These are phyloP conservation scores for Fratercula arctica DNA, from an alignment of 2,797 vertebrate genomes.

Conservation along the genomic window DNA sequence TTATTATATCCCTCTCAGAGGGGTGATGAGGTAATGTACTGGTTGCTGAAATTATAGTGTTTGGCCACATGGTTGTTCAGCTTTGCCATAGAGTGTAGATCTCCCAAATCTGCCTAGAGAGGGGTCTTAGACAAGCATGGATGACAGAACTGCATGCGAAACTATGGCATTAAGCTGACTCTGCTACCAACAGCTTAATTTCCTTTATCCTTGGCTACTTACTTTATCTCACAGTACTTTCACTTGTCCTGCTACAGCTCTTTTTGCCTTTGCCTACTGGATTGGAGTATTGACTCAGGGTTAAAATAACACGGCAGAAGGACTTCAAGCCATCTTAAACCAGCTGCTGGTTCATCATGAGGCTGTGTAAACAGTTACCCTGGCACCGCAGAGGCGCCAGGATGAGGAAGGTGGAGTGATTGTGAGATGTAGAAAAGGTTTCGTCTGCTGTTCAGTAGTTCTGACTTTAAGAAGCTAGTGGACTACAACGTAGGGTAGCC, in stretches of 20 bases:
- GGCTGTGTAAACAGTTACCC: slow-evolving; percentile 48
- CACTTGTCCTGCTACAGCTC: background rate
- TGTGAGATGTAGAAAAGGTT: background rate
- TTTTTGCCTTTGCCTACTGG: background rate
- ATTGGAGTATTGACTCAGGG: background rate
- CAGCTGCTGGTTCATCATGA: background rate
- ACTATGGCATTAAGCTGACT: background rate
- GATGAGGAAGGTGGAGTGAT: background rate
- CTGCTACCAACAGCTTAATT: background rate
- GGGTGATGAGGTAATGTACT: background rate
- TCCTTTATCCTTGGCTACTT: background rate
- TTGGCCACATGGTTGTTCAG: background rate
- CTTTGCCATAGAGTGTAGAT: background rate
- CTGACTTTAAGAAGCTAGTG: background rate
- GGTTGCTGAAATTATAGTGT: background rate
- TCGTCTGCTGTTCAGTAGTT: background rate
- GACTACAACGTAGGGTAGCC: background rate
- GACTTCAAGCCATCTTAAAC: slow-evolving; percentile 5
- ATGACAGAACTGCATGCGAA: background rate
- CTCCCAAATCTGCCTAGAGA: background rate
- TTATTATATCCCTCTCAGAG: background rate
- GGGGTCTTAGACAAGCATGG: background rate
- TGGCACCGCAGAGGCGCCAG: background rate
- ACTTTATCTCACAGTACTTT: background rate
- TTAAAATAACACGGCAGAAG: slow-evolving; percentile 21